Evolutionary conservation across 2,113 vertebrate species (phyloP).

Genomic region (Phalacrocorax brasilianus): DNA sequence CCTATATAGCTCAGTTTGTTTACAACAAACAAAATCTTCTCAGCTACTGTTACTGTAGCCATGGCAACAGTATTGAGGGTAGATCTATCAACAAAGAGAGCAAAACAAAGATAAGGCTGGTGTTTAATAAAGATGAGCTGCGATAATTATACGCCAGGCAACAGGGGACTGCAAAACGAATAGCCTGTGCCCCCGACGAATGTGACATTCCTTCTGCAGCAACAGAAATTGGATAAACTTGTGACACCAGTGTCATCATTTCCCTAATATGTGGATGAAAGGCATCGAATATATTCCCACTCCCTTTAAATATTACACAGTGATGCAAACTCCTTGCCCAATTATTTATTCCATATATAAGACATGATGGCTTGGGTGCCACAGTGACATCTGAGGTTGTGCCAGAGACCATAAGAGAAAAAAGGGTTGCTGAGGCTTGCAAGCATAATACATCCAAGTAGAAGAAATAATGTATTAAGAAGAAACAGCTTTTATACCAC

Average conservation of each 20-base stretch:
- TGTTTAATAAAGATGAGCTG: constrained; percentile 75
- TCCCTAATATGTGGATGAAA: background rate
- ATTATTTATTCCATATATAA: background rate
- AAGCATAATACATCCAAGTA: background rate
- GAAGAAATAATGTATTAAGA: background rate
- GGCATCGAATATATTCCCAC: background rate
- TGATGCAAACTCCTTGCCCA: background rate
- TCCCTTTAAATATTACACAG: background rate
- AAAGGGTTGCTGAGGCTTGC: background rate
- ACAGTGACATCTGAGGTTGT: background rate
- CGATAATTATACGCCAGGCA: constrained; percentile 68
- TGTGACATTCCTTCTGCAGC: background rate
- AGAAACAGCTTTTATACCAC: background rate
- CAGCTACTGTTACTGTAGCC: constrained; percentile 70
- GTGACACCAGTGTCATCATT: background rate
- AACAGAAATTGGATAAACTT: constrained; percentile 9
- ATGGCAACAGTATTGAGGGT: constrained; percentile 76
- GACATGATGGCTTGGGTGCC: rapidly evolving
- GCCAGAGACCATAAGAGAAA: background rate
- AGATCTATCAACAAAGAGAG: constrained; percentile 73
- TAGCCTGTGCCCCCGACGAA: background rate
- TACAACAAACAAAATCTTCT: constrained; percentile 76
- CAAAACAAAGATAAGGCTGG: constrained; percentile 70
- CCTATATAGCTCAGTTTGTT: constrained; percentile 69
- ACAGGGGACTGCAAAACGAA: background rate